phyloP scores from a whole-genome alignment of 1,140 invertebrate species.

The Saccostrea echinata region DNA sequence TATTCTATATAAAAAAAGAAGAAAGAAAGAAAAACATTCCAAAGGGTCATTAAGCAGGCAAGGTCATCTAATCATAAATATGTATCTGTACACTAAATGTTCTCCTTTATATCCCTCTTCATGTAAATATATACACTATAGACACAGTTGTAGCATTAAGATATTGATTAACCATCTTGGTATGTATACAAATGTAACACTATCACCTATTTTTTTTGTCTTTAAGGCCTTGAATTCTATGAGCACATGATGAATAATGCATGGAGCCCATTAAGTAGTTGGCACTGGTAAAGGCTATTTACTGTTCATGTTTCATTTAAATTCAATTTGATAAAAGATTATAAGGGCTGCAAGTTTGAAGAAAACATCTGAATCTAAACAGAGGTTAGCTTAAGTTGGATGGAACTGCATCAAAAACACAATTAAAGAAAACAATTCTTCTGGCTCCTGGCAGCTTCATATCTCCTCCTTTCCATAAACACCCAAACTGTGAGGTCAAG shows the following conservation, averaged over 20 bases:
- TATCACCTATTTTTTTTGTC: neutral
- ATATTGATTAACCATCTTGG: neutral
- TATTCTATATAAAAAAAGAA: too few relatives aligned
- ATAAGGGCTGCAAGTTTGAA: neutral
- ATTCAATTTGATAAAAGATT: constrained; percentile 18
- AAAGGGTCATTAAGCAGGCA: too few relatives aligned
- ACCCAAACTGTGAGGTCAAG: neutral
- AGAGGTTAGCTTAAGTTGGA: neutral
- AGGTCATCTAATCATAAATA: too few relatives aligned
- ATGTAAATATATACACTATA: neutral
- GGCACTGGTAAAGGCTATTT: neutral
- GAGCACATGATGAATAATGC: neutral
- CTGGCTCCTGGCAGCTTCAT: neutral
- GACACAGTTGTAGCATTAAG: neutral
- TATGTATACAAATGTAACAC: neutral
- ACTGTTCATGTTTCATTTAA: constrained; percentile 8
- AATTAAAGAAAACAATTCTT: constrained; percentile 24
- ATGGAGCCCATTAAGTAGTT: constrained; percentile 5
- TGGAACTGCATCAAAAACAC: constrained; percentile 1
- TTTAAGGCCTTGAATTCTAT: neutral
- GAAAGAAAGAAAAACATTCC: too few relatives aligned
- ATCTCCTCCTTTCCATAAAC: neutral
- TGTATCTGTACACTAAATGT: neutral
- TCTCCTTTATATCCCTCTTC: neutral
- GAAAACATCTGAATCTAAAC: neutral